Conservation (phyloP, 1,140 invertebrate genomes). For the Mactra quadrangularis region DNA sequence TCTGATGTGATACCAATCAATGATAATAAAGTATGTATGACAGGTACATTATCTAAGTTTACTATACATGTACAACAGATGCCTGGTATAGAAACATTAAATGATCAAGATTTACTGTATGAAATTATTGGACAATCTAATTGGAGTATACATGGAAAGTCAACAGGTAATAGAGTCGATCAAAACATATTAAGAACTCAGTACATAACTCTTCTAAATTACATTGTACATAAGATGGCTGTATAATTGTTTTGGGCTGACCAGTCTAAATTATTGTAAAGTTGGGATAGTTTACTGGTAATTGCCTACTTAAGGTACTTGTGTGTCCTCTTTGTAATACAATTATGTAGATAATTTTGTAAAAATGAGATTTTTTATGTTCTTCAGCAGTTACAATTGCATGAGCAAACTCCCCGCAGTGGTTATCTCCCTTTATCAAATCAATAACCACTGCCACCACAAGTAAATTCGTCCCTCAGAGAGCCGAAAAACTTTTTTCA, state of each 20-base stretch:
- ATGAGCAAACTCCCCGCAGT: no score
- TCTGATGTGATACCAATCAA: constrained; percentile 92
- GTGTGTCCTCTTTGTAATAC: no score
- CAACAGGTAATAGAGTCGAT: constrained; percentile 85
- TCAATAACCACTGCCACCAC: no score
- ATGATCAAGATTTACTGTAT: constrained; percentile 91
- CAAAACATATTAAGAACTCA: constrained; percentile 13
- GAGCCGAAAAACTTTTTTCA: no score
- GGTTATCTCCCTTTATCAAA: no score
- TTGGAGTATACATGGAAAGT: constrained; percentile 95
- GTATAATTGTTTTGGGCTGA: background rate
- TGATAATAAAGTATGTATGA: constrained; percentile 93
- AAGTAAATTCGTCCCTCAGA: no score
- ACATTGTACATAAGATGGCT: constrained; percentile 1
- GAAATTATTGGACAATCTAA: constrained; percentile 96
- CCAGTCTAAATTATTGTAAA: background rate
- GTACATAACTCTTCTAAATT: background rate
- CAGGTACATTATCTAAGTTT: constrained; percentile 93
- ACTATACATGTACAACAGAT: constrained; percentile 88
- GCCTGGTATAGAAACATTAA: constrained; percentile 75
- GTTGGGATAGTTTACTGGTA: no score
- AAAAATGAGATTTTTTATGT: no score
- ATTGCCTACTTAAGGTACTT: no score
- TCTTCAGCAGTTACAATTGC: no score
- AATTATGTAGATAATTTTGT: no score